Conservation (phyloP, 2,888 invertebrate genomes). For the Lottia gigantea region DNA sequence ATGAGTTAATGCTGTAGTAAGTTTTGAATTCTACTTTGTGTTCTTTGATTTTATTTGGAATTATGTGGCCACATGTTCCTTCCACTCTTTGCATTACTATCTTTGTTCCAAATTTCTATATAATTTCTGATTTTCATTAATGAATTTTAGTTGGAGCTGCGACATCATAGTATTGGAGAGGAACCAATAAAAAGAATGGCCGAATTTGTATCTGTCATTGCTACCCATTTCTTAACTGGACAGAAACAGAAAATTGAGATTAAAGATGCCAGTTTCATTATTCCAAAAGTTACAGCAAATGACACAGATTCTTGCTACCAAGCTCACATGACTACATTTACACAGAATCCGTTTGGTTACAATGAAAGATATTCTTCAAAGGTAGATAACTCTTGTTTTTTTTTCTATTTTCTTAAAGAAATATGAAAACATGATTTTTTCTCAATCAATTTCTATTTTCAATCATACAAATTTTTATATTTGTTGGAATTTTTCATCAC, state of each 20-base stretch:
- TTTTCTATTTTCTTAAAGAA: conserved; percentile 8
- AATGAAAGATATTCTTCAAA: conserved; percentile 26
- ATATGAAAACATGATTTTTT: conserved; percentile 16
- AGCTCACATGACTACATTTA: conserved; percentile 50
- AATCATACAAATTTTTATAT: too few species aligned
- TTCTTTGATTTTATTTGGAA: too few species aligned
- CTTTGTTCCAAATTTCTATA: too few species aligned
- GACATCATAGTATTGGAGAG: conserved; percentile 49
- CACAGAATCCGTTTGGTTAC: conserved; percentile 42
- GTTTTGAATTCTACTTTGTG: too few species aligned
- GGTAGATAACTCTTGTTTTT: conserved; percentile 30
- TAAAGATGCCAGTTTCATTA: conserved; percentile 43
- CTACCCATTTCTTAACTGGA: conserved; percentile 40
- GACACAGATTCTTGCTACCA: conserved; percentile 42
- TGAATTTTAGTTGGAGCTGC: conserved; percentile 49
- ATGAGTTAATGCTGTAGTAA: too few species aligned
- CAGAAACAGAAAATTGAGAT: conserved; percentile 33
- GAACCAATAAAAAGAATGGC: conserved; percentile 41
- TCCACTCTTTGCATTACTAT: too few species aligned
- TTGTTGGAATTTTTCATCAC: too few species aligned
- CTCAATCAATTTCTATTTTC: too few species aligned
- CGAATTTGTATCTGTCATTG: conserved; percentile 42
- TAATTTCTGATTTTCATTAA: too few species aligned
- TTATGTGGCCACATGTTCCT: too few species aligned
- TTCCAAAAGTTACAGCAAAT: conserved; percentile 29